Evolutionary conservation across 2,797 vertebrate genomes (phyloP), one percentile per base, ranked within the genome.

Genomic region (Xiphorhynchus erythropygius): DNA sequence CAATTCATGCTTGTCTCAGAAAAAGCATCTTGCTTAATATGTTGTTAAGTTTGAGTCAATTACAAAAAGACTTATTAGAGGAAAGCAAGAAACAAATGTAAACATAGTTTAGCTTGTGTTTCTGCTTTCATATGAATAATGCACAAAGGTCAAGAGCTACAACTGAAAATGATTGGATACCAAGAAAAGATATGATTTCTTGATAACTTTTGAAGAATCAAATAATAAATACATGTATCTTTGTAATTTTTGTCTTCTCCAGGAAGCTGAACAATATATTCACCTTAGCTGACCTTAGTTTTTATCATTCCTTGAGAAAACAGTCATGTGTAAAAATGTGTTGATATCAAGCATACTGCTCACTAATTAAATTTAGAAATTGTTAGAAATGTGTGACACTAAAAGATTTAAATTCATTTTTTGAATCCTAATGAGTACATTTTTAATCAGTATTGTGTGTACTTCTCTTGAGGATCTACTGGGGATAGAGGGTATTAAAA

Each of bases 301-400:
- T 86, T 35, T 82, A 65, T 77, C 47, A 52, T 77, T 86, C 35
- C 86, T 96, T 95, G 84, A 95, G 71, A 94, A 79, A 42, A 65
- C 35, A 95, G 79, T 92, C 41, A 41, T 89, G 91, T 85, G 95
- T 63, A 94, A 90, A 96, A 97, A 92, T 84, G 87, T 7, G n/a
- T 85, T 89, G 4, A 50, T 60, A 97, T 85, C 47, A 79, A 96
- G 90, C 65, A 71, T 52, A 41, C 55, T 90, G 53, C 75, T 96
- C 70, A 73, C 71, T 96, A 97, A 97, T 97, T 97, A 97, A 96
- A 97, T 97, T 96, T 97, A 96, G 81, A 97, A 97, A 94, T 87
- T 85, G 89, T 96, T 96, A 94, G 46, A 97, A 97, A 97, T 96
- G 95, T 93, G 97, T 97, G 89, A 95, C 86, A 91, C 77, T 88